Evolutionary conservation across 2,888 invertebrate genomes (phyloP), one percentile per base, ranked within the genome.

Genomic region (Abscondita cerata): DNA sequence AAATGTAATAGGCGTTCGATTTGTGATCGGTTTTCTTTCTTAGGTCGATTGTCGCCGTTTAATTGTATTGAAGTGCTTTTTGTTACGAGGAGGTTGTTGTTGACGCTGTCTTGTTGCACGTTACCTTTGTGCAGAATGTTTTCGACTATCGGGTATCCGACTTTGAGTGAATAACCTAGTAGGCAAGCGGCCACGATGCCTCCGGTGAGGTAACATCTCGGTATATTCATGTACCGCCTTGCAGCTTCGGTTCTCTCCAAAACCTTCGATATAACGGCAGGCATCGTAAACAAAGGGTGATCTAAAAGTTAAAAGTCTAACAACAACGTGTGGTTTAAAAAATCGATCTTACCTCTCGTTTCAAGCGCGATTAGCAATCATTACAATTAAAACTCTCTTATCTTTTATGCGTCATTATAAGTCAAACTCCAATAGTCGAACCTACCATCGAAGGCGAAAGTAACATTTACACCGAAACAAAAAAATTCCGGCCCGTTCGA

Each of bases 181-280:
- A 88, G 77, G 4, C 85, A 86, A 4, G 83, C 82, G 2, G 85
- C 86, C 33, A 88, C 83, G 41, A 90, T 76, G 1, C 85, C 86
- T 55, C 85, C 84, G n/a, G 88, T 86, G 47, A 89, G 74, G 54
- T 82, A 81, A 47, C 84, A 84, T 67, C 84, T 84, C 12, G 84
- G 84, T 12, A 86, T 80, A 51, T 86, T 81, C 44, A 82, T 72
- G 47, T 78, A 71, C 46, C 80, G 84, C 68, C 83, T 83, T 69
- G 84, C 85, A 54, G 81, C 79, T 41, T 87, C 83, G 57, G 86
- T 82, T 66, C 83, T 82, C 72, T 86, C 83, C 62, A 89, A 75
- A 69, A 87, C 83, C 78, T 90, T 90, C 1, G 90, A 90, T 68
- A 89, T 82, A 68, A 86, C 85, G 59, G 85, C 80, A 59, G 86